Evolutionary conservation across 2,888 invertebrate species (phyloP), one percentile per base, ranked within the genome.

Genomic region (Chrysotoxum bicinctum): DNA sequence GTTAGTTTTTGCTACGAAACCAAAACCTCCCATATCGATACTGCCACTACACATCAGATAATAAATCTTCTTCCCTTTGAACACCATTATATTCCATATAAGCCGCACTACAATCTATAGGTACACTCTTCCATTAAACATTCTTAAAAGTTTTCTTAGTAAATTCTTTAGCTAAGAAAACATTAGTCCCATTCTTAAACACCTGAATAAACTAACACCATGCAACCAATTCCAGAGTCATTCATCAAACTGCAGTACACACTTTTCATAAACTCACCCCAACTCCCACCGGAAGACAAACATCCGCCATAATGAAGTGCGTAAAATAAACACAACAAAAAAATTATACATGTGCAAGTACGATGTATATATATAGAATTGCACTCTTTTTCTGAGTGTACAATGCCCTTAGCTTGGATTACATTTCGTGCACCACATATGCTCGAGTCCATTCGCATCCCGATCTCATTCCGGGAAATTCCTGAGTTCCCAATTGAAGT

Each of bases 341-440:
- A 35, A 56, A 0, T 21, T 35, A 16, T 14, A 37, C 2, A 35
- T 56, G 35, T 14, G n/a, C 10, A 4, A 23, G 50, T 35, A 14
- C 1, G 12, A 16, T 16, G 30, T 50, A 45, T 45, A 8, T 50
- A 50, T 6, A 45, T 12, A 70, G 35, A 52, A 77, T 2, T 16
- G 35, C 35, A 58, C 50, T 56, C 69, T 69, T 54, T 69, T 32
- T 56, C 16, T 64, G 58, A 75, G 66, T 80, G 84, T 75, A 75
- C 80, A 80, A 84, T 84, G 84, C 84, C 84, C 84, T 84, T 84
- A 80, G 79, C 70, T 62, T 43, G 84, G 84, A 84, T 80, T 84
- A 80, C 52, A 84, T 75, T 73, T 43, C 30, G 48, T 37, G 54
- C 60, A 45, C 60, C 60, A 40, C 37, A 43, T 56, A 43, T 50